Evolutionary conservation across 2,113 vertebrate species (phyloP), one percentile per base, ranked within the genome.

Genomic region (Cinclus cinclus): DNA sequence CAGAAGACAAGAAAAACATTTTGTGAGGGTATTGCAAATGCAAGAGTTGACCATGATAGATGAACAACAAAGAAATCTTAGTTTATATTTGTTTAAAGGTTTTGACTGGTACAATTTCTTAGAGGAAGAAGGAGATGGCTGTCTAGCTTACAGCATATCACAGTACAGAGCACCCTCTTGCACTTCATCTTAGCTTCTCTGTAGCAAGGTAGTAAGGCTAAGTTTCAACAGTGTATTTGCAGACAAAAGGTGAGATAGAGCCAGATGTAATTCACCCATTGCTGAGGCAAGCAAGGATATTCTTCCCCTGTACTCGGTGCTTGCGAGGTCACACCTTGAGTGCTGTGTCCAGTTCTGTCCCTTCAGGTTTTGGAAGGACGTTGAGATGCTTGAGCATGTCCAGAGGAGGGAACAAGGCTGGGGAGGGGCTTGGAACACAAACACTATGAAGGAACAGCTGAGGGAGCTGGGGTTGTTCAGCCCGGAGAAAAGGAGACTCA

Each of bases 381-480:
- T 62, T 50, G 58, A 41, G 74, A 62, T 0, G 0, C 16, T 62
- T 2, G 21, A 49, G 28, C 0, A 0, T 0, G 0, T 49, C 28
- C 74, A 49, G 35, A 33, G 58, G 22, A 39, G 28, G 35, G 3
- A 33, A 13, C 0, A 1, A 33, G 28, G 28, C 16, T 77, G 22
- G 22, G 4, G 74, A 39, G 44, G 35, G 28, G 13, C 28, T 47
- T 1, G 44, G 28, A 50, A 8, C 46, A 41, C 22, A 50, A 62
- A 0, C 6, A 6, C 28, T 33, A 9, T 15, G 44, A 25, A 25
- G 16, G 44, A 62, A 39, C 0, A 0, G 0, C 28, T 39, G 35
- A 62, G 22, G 22, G 35, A 50, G 22, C 6, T 50, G 28, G 46
- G 44, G 28, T 0, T 62, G 35, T 21, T 77, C 2, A 50, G 13